phyloP scores from a whole-genome alignment of 2,113 vertebrate genomes.

The Varanus komodoensis region DNA sequence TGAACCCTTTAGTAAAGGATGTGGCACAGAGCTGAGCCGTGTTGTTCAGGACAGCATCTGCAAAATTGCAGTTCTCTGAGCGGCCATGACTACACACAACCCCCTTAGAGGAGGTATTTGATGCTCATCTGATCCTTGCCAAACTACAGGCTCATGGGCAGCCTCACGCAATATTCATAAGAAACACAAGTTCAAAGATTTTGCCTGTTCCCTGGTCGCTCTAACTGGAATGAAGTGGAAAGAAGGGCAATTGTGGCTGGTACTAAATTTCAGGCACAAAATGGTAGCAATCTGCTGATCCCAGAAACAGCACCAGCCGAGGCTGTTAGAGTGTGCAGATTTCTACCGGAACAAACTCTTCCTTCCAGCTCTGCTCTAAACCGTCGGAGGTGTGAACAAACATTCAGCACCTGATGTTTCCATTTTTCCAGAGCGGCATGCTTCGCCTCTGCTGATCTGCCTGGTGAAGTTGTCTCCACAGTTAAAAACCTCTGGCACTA shows the following conservation, averaged over 20 bases:
- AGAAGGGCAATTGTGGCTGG: slow-evolving; percentile 20
- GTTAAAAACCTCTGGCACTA: too few relatives aligned
- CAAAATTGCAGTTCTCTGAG: too few relatives aligned
- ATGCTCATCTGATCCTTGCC: too few relatives aligned
- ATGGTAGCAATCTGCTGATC: slow-evolving; percentile 50
- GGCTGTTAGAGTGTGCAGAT: slow-evolving; percentile 36
- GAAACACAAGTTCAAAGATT: not conserved
- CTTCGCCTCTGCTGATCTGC: not conserved
- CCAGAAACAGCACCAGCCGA: slow-evolving; percentile 48
- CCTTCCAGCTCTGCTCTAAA: slow-evolving; percentile 34
- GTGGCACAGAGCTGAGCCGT: too few relatives aligned
- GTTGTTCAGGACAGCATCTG: too few relatives aligned
- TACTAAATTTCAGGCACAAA: slow-evolving; percentile 49
- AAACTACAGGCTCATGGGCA: too few relatives aligned
- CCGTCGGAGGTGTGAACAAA: not conserved
- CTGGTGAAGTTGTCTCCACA: too few relatives aligned
- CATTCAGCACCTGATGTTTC: not conserved
- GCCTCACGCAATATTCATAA: too few relatives aligned
- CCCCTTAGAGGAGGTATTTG: too few relatives aligned
- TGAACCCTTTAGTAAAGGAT: too few relatives aligned
- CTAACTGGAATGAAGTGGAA: too few relatives aligned
- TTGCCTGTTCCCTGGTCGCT: not conserved
- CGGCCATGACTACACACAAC: too few relatives aligned
- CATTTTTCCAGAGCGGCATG: not conserved
- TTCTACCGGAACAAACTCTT: slow-evolving; percentile 29